Conservation (phyloP, 2,888 invertebrate genomes). For the Sinohyriopsis cumingii region DNA sequence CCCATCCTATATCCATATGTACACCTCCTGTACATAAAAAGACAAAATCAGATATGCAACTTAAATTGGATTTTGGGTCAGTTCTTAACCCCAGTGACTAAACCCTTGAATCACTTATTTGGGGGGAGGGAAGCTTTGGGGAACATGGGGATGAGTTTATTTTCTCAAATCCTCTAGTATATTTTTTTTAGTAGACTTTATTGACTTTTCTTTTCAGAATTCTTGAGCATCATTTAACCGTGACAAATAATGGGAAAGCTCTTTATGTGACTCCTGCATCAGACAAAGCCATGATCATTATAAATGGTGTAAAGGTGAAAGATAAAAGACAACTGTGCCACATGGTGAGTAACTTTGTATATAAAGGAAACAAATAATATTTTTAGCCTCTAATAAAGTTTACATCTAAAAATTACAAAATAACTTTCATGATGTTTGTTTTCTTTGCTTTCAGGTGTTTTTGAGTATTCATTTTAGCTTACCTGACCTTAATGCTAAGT, state of each 20-base stretch:
- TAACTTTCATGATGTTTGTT: neutral
- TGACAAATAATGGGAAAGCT: conserved; percentile 35
- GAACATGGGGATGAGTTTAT: neutral
- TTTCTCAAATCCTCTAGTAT: neutral
- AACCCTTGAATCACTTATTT: neutral
- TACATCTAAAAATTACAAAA: neutral
- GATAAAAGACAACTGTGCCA: conserved; percentile 40
- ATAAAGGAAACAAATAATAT: neutral
- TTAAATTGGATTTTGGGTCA: too few species aligned
- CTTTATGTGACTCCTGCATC: conserved; percentile 38
- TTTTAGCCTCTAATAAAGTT: neutral
- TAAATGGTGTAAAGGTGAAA: conserved; percentile 46
- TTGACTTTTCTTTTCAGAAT: conserved; percentile 36
- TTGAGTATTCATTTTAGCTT: too few species aligned
- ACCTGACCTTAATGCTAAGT: too few species aligned
- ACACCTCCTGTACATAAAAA: too few species aligned
- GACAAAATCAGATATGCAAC: too few species aligned
- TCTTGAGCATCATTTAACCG: conserved; percentile 44
- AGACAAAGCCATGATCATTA: conserved; percentile 27
- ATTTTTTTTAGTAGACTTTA: neutral
- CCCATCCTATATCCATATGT: too few species aligned
- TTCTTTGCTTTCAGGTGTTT: too few species aligned
- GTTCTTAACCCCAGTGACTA: too few species aligned
- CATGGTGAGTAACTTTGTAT: conserved; percentile 33
- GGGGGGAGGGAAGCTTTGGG: neutral